A percentile compares a stretch with the other conserved stretches of the same genome.
phyloP scores from a whole-genome alignment of 2,797 vertebrate species.

The Aplochiton taeniatus region DNA sequence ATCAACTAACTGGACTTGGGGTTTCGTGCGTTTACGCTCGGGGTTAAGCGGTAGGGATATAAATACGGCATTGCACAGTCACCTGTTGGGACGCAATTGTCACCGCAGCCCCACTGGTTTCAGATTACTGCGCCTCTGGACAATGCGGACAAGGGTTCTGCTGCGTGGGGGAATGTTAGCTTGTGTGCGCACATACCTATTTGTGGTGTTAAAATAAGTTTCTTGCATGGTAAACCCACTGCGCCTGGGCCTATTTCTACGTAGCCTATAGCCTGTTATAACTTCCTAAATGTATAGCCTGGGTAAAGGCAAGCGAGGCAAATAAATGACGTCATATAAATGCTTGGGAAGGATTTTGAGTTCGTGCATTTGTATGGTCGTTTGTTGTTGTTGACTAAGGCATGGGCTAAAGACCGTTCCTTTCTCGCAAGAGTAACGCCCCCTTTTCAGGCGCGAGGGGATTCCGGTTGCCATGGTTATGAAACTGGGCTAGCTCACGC shows the following conservation, averaged over 20 bases:
- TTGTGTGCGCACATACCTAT: background rate
- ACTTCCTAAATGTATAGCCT: too few relatives aligned
- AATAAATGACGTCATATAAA: too few relatives aligned
- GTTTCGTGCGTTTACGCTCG: conserved; percentile 9
- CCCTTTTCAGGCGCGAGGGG: conserved; percentile 46
- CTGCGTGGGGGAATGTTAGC: conserved; percentile 12
- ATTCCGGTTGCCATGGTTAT: conserved; percentile 70
- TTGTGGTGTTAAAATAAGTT: background rate
- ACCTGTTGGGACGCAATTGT: conserved; percentile 64
- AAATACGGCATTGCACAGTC: conserved; percentile 69
- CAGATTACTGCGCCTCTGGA: conserved; percentile 56
- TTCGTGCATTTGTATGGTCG: background rate
- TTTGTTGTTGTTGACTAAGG: background rate
- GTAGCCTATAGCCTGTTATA: too few relatives aligned
- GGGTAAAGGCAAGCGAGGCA: too few relatives aligned
- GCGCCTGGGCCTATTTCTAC: background rate
- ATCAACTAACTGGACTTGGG: too few relatives aligned
- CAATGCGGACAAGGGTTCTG: conserved; percentile 42
- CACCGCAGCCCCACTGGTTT: conserved; percentile 45
- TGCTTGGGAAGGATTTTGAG: background rate
- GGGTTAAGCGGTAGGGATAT: conserved; percentile 44
- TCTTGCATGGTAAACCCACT: too few relatives aligned
- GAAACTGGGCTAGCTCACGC: conserved; percentile 47
- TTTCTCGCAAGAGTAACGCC: conserved; percentile 47
- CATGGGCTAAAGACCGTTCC: conserved; percentile 5